These are phyloP conservation scores for Perithous albicinctus DNA, from an alignment of 2,888 invertebrate genomes.

Conservation along the genomic window DNA sequence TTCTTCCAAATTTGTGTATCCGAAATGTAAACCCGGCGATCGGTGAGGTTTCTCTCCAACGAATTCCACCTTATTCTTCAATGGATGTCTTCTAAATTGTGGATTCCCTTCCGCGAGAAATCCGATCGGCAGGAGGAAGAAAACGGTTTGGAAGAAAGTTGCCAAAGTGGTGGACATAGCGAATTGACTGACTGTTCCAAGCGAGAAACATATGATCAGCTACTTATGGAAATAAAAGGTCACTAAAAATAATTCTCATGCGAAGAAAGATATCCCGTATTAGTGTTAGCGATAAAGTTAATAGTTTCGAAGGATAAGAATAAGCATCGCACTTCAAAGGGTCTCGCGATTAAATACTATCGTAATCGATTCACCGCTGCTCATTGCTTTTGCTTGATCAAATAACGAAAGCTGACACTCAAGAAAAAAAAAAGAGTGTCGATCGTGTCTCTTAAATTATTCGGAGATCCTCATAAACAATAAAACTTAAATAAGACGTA, in stretches of 20 bases:
- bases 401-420: neutral
- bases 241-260: neutral
- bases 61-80: neutral
- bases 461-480: neutral
- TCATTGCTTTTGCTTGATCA: neutral
- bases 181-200: neutral
- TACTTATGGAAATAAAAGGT: neutral
- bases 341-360: neutral
- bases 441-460: neutral
- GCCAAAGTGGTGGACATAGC: neutral
- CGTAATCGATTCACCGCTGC: neutral
- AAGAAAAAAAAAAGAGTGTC: neutral
- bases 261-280: neutral
- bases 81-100: neutral
- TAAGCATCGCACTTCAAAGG: slow-evolving; percentile 15
- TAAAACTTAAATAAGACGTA: too few relatives aligned
- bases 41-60: neutral
- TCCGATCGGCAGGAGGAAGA: too few relatives aligned
- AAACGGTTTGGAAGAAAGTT: too few relatives aligned
- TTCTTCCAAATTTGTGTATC: slow-evolving; percentile 62
- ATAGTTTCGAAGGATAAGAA: slow-evolving; percentile 12
- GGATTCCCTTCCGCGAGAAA: too few relatives aligned
- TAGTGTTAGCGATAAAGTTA: neutral
- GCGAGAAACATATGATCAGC: neutral
- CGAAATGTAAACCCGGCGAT: slow-evolving; percentile 43